Percentiles rank a stretch among this genome's conserved stretches.
These are phyloP conservation scores for Synanthedon formicaeformis DNA, from an alignment of 2,888 invertebrate genomes.

Conservation along the genomic window DNA sequence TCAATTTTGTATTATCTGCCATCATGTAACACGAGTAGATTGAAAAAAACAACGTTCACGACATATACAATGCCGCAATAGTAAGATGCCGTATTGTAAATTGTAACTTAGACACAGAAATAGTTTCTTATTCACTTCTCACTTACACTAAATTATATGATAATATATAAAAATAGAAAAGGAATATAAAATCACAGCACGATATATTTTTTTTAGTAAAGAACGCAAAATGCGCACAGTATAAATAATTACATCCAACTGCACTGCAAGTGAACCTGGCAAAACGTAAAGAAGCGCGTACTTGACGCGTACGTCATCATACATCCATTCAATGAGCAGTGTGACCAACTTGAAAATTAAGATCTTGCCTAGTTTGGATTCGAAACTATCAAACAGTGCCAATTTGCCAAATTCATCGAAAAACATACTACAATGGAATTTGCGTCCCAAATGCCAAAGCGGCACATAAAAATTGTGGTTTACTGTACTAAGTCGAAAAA, in stretches of 20 bases:
- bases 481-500: no score
- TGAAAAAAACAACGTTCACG: conserved; percentile 51
- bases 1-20: conserved; percentile 71
- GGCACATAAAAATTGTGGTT: no score
- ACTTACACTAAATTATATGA: conserved; percentile 28
- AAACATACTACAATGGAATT: no score
- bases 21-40: conserved; percentile 41
- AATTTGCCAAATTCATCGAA: no score
- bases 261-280: no score
- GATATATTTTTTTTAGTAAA: conserved; percentile 4
- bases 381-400: no score
- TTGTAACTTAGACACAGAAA: conserved; percentile 3
- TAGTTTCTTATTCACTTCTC: conserved; percentile 26
- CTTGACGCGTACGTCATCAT: no score
- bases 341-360: no score
- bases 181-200: conserved; percentile 28
- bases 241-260: neutral
- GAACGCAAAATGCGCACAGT: conserved; percentile 9
- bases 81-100: conserved; percentile 4
- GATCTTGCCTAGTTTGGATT: no score
- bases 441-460: no score
- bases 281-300: no score
- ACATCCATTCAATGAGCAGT: no score
- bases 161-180: conserved; percentile 17
- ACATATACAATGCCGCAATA: conserved; percentile 31